Evolutionary conservation across 1,140 invertebrate species (phyloP).

Genomic region (Camponotus pennsylvanicus): DNA sequence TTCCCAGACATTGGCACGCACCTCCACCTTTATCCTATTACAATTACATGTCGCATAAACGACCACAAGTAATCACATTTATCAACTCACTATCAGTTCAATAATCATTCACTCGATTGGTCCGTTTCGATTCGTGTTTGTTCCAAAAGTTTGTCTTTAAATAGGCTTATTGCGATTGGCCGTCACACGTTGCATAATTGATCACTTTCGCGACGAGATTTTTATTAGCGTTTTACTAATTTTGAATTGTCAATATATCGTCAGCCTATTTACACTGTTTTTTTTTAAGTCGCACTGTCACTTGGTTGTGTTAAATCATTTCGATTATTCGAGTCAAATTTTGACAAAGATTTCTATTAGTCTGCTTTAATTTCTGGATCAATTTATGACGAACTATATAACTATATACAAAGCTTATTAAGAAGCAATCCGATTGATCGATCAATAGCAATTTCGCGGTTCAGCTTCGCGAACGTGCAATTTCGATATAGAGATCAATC

Average conservation of each 20-base stretch:
- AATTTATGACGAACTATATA: too few species aligned
- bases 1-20: constrained; percentile 3
- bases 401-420: neutral
- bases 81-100: neutral
- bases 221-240: neutral
- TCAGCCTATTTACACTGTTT: constrained; percentile 37
- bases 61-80: constrained; percentile 13
- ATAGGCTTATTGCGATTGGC: neutral
- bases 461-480: neutral
- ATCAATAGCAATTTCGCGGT: neutral
- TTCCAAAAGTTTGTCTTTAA: constrained; percentile 11
- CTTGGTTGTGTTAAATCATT: neutral
- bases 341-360: neutral
- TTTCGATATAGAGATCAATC: neutral
- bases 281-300: constrained; percentile 32
- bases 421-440: neutral
- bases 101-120: neutral
- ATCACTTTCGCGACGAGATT: neutral
- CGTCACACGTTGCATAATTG: constrained; percentile 21
- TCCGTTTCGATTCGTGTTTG: neutral
- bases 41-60: neutral
- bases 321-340: constrained; percentile 11
- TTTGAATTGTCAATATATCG: constrained; percentile 4
- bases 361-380: neutral
- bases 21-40: neutral